A percentile compares a stretch with the other conserved stretches of the same genome.
These are phyloP conservation scores for Acromyrmex charruanus DNA, from an alignment of 1,140 invertebrate species.

Conservation along the genomic window DNA sequence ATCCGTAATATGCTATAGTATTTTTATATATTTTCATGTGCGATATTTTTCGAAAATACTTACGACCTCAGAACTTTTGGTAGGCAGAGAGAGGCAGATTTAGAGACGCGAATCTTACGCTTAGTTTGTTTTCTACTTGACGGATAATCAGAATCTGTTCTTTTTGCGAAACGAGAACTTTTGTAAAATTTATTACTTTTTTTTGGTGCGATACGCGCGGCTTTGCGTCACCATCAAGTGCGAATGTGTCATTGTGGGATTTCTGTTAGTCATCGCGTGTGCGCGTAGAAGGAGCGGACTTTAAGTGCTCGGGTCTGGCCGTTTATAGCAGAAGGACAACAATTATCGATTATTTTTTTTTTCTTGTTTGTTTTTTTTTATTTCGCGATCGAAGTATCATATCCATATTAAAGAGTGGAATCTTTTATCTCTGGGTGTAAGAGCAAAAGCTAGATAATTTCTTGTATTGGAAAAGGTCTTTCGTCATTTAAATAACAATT, in stretches of 20 bases:
- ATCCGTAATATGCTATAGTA: no score
- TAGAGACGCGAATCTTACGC: background rate
- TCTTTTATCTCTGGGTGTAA: background rate
- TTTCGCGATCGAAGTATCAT: background rate
- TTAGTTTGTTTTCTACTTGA: background rate
- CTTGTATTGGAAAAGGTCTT: background rate
- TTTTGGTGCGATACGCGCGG: background rate
- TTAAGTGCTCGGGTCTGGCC: slow-evolving; percentile 13
- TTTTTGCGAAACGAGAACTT: background rate
- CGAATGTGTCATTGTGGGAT: slow-evolving; percentile 66
- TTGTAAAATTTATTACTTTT: background rate
- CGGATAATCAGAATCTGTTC: background rate
- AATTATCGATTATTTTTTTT: slow-evolving; percentile 6
- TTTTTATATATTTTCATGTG: no score
- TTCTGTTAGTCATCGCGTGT: slow-evolving; percentile 67
- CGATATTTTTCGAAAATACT: no score
- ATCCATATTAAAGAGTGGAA: background rate
- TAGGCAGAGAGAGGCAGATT: no score
- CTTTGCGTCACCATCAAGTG: slow-evolving; percentile 37
- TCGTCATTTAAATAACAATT: background rate
- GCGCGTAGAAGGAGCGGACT: slow-evolving; percentile 58
- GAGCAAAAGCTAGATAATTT: background rate
- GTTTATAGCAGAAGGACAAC: slow-evolving; percentile 23
- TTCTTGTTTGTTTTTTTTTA: background rate
- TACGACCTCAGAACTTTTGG: background rate